Percentiles rank a stretch among this genome's conserved stretches.
phyloP scores from a whole-genome alignment of 2,888 invertebrate species.

The Bombylius discolor region DNA sequence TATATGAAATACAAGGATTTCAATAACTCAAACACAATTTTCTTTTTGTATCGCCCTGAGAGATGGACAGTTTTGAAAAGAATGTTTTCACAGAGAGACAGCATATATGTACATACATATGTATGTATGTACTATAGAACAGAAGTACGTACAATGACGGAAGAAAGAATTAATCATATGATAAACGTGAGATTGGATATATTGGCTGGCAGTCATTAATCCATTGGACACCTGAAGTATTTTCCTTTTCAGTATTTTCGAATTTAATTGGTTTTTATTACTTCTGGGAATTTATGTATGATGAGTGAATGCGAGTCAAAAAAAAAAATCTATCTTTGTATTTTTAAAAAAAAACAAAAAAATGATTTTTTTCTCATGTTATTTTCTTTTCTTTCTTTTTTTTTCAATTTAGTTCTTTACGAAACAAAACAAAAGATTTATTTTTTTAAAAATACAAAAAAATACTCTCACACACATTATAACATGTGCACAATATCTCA shows the following conservation, averaged over 20 bases:
- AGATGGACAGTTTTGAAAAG: not conserved
- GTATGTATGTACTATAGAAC: not conserved
- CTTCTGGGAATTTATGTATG: not conserved
- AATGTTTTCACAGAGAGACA: not conserved
- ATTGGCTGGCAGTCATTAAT: not conserved
- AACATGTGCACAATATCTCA: no score
- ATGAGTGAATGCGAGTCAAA: no score
- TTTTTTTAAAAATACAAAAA: no score
- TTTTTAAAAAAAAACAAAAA: not conserved
- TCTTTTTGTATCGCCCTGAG: not conserved
- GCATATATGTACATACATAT: not conserved
- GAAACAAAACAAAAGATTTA: no score
- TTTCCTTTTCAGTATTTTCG: not conserved
- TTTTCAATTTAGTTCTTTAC: no score
- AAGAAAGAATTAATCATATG: constrained; percentile 6
- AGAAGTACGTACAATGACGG: no score
- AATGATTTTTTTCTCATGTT: not conserved
- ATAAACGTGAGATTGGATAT: constrained; percentile 4
- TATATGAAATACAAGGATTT: not conserved
- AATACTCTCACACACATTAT: no score
- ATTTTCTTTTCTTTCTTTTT: not conserved
- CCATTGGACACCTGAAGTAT: not conserved
- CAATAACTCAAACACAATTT: not conserved
- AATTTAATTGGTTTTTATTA: not conserved
- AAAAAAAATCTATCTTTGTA: no score